These are phyloP conservation scores for Cetonia aurata DNA, from an alignment of 2,888 invertebrate species.

Conservation along the genomic window DNA sequence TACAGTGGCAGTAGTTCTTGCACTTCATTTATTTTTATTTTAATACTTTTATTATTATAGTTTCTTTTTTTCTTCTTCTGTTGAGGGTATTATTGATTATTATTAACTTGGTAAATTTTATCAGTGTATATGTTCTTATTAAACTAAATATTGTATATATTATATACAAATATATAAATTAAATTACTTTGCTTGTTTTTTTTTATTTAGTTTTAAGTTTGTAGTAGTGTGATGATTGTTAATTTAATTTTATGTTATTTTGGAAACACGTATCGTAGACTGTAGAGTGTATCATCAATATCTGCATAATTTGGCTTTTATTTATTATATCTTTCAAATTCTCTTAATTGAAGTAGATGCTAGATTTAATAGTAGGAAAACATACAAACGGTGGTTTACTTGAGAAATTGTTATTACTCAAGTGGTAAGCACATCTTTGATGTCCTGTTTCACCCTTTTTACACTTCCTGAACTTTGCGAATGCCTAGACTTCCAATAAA, in stretches of 20 bases:
- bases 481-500: no score
- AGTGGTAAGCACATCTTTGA: no score
- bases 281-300: no score
- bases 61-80: constrained; percentile 35
- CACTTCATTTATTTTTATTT: constrained; percentile 33
- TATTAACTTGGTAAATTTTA: constrained; percentile 43
- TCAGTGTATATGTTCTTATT: constrained; percentile 45
- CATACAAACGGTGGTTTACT: no score
- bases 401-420: no score
- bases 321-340: no score
- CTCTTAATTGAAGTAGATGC: no score
- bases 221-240: constrained; percentile 27
- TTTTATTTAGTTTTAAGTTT: constrained; percentile 43
- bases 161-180: constrained; percentile 54
- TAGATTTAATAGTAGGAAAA: no score
- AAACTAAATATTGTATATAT: constrained; percentile 53
- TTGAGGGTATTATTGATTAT: constrained; percentile 28
- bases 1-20: constrained; percentile 41
- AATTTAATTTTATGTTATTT: not conserved
- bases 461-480: no score
- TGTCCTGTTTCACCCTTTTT: no score
- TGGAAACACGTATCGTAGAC: not conserved
- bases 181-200: constrained; percentile 53
- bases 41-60: constrained; percentile 42
- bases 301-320: no score